phyloP scores from a whole-genome alignment of 2,888 invertebrate genomes.

The Leistus spinibarbis region DNA sequence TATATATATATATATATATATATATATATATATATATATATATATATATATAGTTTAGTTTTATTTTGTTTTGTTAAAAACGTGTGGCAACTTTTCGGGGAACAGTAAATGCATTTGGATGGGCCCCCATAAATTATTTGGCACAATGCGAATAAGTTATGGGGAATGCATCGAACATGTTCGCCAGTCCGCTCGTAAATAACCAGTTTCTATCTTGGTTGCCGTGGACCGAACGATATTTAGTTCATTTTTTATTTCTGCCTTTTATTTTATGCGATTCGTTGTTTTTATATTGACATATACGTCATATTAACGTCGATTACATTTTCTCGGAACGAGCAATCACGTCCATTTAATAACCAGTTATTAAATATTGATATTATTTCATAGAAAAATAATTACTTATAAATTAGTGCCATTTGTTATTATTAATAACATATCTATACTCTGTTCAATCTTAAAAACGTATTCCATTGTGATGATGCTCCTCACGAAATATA shows the following conservation, averaged over 20 bases:
- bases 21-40: not conserved
- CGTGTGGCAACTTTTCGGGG: not conserved
- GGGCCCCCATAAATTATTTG: constrained; percentile 47
- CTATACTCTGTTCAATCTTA: too few relatives aligned
- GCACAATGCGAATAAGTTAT: constrained; percentile 51
- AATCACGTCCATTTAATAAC: too few relatives aligned
- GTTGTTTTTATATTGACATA: not conserved
- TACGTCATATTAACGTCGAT: not conserved
- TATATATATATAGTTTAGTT: too few relatives aligned
- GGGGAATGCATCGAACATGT: constrained; percentile 46
- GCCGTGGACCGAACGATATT: not conserved
- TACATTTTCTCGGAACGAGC: too few relatives aligned
- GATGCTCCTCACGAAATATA: too few relatives aligned
- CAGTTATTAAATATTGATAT: too few relatives aligned
- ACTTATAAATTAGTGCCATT: too few relatives aligned
- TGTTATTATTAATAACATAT: too few relatives aligned
- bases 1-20: not conserved
- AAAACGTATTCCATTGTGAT: too few relatives aligned
- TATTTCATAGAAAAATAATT: too few relatives aligned
- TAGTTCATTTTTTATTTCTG: not conserved
- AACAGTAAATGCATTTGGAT: constrained; percentile 16
- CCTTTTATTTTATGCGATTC: not conserved
- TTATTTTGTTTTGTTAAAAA: not conserved
- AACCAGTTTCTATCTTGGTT: constrained; percentile 26
- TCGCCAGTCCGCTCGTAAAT: constrained; percentile 18